These are phyloP conservation scores for Steromphala cineraria DNA, from an alignment of 2,888 invertebrate genomes.

Conservation along the genomic window DNA sequence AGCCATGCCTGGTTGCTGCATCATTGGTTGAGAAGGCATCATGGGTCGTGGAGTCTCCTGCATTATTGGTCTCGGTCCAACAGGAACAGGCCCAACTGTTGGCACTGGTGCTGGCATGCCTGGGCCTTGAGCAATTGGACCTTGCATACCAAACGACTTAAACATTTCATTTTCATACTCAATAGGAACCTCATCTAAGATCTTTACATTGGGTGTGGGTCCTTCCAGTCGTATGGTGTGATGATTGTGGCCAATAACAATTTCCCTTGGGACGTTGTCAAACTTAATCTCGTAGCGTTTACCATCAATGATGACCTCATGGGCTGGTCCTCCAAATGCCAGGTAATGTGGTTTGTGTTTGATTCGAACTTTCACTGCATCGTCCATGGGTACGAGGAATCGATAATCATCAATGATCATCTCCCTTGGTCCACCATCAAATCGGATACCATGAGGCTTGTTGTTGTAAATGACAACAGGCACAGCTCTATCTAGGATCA, in stretches of 20 bases:
- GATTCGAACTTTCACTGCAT: constrained; percentile 76
- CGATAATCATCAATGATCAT: constrained; percentile 91
- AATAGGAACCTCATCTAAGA: constrained; percentile 75
- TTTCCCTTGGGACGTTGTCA: constrained; percentile 88
- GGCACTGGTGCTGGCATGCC: not conserved
- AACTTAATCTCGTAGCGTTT: constrained; percentile 87
- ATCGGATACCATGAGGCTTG: constrained; percentile 81
- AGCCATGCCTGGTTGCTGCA: not conserved
- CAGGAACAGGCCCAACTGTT: constrained; percentile 22
- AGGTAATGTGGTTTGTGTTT: constrained; percentile 65
- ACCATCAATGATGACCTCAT: constrained; percentile 73
- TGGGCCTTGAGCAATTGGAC: not conserved
- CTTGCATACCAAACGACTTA: not conserved
- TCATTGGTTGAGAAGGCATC: not conserved
- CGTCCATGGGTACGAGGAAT: constrained; percentile 71
- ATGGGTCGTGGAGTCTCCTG: not conserved
- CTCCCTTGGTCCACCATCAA: constrained; percentile 94
- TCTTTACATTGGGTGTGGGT: constrained; percentile 94
- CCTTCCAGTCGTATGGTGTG: constrained; percentile 87
- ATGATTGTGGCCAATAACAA: constrained; percentile 87
- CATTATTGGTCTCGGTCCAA: constrained; percentile 9
- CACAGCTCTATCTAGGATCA: constrained; percentile 63
- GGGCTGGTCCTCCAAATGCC: constrained; percentile 74
- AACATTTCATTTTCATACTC: constrained; percentile 24
- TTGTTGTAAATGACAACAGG: constrained; percentile 75